Base-by-base conservation (phyloP, 2,888 invertebrate genomes). In the Calliopum simillimum region DNA sequence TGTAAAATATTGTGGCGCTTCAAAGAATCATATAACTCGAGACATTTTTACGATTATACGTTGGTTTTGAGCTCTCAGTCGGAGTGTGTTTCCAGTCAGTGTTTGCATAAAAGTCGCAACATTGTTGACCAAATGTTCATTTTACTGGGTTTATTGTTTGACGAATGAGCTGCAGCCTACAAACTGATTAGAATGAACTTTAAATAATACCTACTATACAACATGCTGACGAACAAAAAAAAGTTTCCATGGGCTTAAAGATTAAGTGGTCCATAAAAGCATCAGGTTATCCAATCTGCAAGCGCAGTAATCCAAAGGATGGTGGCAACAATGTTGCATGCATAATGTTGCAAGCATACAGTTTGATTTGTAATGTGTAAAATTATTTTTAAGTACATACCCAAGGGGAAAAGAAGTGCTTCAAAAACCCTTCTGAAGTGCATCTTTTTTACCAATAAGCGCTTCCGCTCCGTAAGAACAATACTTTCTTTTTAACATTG, bases 241-340 rank as follows among this genome's bases (percentile, higher is more conserved):
- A 44, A 33, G 53, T 67, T 59, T n/a, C n/a, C 59, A 23, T 25
- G 33, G 41, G 16, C 71, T 73, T 51, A 59, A 65, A 73, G 73
- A 69, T 73, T 67, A 71, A 71, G 71, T 73, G 71, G 69, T 59
- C 71, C 69, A 71, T 73, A 71, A 73, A 71, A 63, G 61, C 69
- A 63, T 61, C 46, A 68, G 68, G 66, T 69, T 62, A 49, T 63
- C 71, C 66, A 41, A 71, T 71, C 65, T 71, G 69, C 71, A 53
- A 41, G 61, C 47, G 44, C 58, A 64, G 25, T 56, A 23, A 44
- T 25, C 46, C 16, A 46, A 56, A 12, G 25, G 58, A 64, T 55
- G 25, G 56, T 23, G n/a, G 66, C 59, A 67, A 67, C 67, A 21
- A 41, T 67, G 67, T 67, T 67, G 49, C 49, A 14, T 19, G 23